These are phyloP conservation scores for Parthenolecanium corni DNA, from an alignment of 2,888 invertebrate species.

Conservation along the genomic window DNA sequence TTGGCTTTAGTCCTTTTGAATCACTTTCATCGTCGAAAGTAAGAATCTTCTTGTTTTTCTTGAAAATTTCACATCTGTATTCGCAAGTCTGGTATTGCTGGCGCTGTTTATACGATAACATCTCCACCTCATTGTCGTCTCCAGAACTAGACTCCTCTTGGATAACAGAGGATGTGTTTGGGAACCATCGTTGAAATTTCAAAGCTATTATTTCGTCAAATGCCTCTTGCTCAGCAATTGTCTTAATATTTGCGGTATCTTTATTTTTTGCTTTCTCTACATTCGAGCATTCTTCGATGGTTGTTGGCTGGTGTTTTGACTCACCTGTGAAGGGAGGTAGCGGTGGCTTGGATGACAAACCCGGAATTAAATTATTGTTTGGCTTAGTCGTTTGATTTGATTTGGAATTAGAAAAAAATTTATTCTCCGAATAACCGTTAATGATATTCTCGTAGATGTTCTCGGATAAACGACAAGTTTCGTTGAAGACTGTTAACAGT, in stretches of 20 bases:
- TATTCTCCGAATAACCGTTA: constrained; percentile 22
- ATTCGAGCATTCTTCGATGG: neutral
- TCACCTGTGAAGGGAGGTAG: constrained; percentile 32
- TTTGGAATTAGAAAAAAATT: neutral
- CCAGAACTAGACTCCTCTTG: neutral
- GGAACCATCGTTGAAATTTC: constrained; percentile 36
- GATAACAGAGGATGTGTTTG: constrained; percentile 31
- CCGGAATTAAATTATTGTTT: constrained; percentile 33
- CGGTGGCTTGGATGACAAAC: constrained; percentile 35
- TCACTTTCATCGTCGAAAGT: neutral
- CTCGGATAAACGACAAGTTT: neutral
- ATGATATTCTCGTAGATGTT: constrained; percentile 18
- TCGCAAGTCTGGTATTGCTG: constrained; percentile 22
- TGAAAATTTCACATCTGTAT: constrained; percentile 14
- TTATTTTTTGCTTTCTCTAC: neutral
- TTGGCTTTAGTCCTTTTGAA: neutral
- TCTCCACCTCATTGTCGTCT: constrained; percentile 3
- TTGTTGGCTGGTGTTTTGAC: constrained; percentile 11
- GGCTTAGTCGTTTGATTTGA: neutral
- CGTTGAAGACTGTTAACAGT: neutral
- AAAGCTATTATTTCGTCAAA: constrained; percentile 35
- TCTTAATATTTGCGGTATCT: neutral
- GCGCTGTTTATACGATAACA: constrained; percentile 14
- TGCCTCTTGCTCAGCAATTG: constrained; percentile 4
- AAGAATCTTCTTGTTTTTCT: constrained; percentile 14